Conservation (phyloP, 1,140 invertebrate genomes). For the Hesperophylax magnus region DNA sequence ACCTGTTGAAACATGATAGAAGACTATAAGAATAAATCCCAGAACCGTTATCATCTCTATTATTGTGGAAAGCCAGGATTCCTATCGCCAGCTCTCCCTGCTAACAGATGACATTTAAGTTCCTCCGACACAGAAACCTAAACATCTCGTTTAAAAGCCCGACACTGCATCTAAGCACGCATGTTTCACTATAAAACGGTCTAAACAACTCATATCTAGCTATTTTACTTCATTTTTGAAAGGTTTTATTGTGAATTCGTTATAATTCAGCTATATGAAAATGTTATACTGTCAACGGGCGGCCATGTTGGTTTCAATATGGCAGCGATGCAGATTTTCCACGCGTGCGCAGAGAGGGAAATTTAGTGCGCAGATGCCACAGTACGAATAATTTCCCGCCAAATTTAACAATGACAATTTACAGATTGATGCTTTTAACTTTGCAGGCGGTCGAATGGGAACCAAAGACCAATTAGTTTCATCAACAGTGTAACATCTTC, state of each 20-base stretch:
- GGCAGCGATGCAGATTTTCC: slow-evolving; percentile 47
- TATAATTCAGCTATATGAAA: not conserved
- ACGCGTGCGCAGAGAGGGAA: slow-evolving; percentile 24
- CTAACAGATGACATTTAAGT: slow-evolving; percentile 44
- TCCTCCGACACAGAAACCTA: not conserved
- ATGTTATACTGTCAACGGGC: slow-evolving; percentile 31
- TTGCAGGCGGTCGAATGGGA: too few species aligned
- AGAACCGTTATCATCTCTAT: not conserved
- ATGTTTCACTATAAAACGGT: not conserved
- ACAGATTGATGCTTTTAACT: not conserved
- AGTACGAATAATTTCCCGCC: not conserved
- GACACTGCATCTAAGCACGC: not conserved
- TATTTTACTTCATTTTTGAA: not conserved
- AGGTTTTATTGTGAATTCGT: not conserved
- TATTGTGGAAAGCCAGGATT: not conserved
- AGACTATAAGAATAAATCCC: slow-evolving; percentile 13
- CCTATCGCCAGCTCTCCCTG: not conserved
- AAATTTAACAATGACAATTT: not conserved
- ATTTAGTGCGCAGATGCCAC: not conserved
- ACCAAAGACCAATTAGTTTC: too few species aligned
- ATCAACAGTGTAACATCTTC: too few species aligned
- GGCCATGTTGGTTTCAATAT: slow-evolving; percentile 48
- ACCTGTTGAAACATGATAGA: slow-evolving; percentile 47
- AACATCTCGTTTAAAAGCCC: not conserved
- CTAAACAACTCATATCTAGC: not conserved